These are phyloP conservation scores for Pocota personata DNA, from an alignment of 2,888 invertebrate species.

Conservation along the genomic window DNA sequence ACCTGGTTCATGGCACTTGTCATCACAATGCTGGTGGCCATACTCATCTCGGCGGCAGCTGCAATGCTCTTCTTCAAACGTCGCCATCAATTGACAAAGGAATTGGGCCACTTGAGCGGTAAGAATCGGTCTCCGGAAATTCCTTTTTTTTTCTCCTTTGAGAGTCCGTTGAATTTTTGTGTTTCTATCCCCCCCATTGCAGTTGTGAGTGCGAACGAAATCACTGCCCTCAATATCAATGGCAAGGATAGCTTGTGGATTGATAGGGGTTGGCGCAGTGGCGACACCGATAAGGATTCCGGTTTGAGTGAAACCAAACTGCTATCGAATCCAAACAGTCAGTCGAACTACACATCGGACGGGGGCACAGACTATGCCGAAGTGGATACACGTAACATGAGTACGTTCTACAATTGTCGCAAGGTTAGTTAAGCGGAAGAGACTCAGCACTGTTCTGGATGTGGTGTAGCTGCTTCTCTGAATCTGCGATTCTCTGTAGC, in stretches of 20 bases:
- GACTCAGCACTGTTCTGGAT: background rate
- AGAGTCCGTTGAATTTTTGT: conserved; percentile 18
- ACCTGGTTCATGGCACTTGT: conserved; percentile 82
- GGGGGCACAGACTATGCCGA: conserved; percentile 87
- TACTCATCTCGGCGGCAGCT: conserved; percentile 80
- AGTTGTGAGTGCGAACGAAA: conserved; percentile 83
- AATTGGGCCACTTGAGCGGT: conserved; percentile 87
- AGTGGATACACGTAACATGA: conserved; percentile 86
- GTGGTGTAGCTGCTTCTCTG: background rate
- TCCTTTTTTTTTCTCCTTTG: conserved; percentile 20
- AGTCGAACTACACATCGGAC: conserved; percentile 82
- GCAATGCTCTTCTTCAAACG: conserved; percentile 82
- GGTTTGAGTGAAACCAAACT: conserved; percentile 85
- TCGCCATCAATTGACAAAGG: conserved; percentile 82
- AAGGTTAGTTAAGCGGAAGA: conserved; percentile 81
- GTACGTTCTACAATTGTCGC: conserved; percentile 88
- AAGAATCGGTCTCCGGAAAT: conserved; percentile 74
- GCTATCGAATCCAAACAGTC: conserved; percentile 84
- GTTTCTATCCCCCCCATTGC: conserved; percentile 59
- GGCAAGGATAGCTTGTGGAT: conserved; percentile 88
- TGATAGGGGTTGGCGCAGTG: conserved; percentile 87
- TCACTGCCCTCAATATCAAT: conserved; percentile 83
- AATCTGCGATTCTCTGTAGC: conserved; percentile 28
- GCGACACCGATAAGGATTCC: conserved; percentile 86
- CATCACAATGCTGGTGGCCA: conserved; percentile 80